These are phyloP conservation scores for Drosophila santomea DNA, from an alignment of 1,140 invertebrate genomes.

Conservation along the genomic window DNA sequence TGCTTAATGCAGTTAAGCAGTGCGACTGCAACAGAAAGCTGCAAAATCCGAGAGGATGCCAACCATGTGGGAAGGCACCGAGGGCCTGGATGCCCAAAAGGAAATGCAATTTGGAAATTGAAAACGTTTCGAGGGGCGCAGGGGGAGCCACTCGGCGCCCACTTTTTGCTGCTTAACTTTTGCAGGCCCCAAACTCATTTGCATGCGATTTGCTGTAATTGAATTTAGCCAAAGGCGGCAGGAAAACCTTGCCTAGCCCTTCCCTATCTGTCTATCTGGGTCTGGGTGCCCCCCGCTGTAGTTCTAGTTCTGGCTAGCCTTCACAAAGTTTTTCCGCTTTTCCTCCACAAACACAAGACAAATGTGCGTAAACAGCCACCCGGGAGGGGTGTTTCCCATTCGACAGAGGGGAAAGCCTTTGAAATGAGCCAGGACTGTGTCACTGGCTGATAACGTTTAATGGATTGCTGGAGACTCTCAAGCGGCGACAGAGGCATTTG, in stretches of 20 bases:
- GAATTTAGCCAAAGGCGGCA: conserved; percentile 64
- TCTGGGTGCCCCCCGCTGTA: conserved; percentile 8
- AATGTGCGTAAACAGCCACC: conserved; percentile 69
- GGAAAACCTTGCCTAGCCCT: conserved; percentile 6
- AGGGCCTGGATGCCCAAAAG: background rate
- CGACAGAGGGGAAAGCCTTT: background rate
- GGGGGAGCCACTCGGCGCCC: background rate
- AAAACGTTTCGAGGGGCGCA: conserved; percentile 45
- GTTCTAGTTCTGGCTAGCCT: conserved; percentile 46
- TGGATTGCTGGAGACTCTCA: conserved; percentile 65
- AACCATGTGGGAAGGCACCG: background rate
- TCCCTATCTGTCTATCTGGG: conserved; percentile 1
- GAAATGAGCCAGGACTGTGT: conserved; percentile 60
- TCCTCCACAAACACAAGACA: conserved; percentile 47
- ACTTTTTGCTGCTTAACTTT: conserved; percentile 69
- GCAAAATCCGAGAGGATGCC: conserved; percentile 29
- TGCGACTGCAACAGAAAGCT: conserved; percentile 33
- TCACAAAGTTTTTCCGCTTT: conserved; percentile 56
- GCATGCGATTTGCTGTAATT: conserved; percentile 78
- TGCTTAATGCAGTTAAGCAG: conserved; percentile 57
- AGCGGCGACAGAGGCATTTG: conserved; percentile 17
- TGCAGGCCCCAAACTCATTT: conserved; percentile 59
- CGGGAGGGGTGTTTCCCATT: conserved; percentile 8
- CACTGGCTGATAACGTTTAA: conserved; percentile 79
- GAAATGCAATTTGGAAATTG: conserved; percentile 76